Evolutionary conservation across 2,888 invertebrate species (phyloP).

Genomic region (Acronicta psi): DNA sequence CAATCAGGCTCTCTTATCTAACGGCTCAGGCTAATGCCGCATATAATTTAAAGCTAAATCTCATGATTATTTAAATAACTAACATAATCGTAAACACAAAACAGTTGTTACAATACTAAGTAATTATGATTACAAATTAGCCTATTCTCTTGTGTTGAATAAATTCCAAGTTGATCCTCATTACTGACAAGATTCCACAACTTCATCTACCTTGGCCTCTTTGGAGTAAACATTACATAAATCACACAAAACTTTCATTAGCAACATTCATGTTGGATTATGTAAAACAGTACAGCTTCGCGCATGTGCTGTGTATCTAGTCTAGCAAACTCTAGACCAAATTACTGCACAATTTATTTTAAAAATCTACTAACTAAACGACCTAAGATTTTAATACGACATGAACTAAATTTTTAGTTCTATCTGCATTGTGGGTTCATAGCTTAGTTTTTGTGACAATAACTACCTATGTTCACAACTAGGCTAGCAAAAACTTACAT

Average conservation of each 20-base stretch:
- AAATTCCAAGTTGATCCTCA: conserved; percentile 31
- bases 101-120: conserved; percentile 2
- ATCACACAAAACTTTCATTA: not conserved
- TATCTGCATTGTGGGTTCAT: too few relatives aligned
- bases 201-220: conserved; percentile 39
- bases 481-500: too few relatives aligned
- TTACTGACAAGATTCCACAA: conserved; percentile 40
- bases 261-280: not conserved
- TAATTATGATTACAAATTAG: conserved; percentile 35
- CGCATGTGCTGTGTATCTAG: not conserved
- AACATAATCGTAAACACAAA: conserved; percentile 14
- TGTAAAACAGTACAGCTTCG: not conserved
- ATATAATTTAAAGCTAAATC: not conserved
- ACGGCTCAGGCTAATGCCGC: too few relatives aligned
- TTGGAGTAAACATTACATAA: conserved; percentile 21
- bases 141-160: conserved; percentile 23
- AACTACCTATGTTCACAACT: too few relatives aligned
- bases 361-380: too few relatives aligned
- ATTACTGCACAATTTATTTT: too few relatives aligned
- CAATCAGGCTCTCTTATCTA: too few relatives aligned
- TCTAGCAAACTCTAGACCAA: not conserved
- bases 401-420: too few relatives aligned
- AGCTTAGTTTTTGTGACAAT: too few relatives aligned
- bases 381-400: too few relatives aligned
- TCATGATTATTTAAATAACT: conserved; percentile 11